Base-by-base conservation (phyloP, 2,797 vertebrate species). In the Cirrhinus mrigala region DNA sequence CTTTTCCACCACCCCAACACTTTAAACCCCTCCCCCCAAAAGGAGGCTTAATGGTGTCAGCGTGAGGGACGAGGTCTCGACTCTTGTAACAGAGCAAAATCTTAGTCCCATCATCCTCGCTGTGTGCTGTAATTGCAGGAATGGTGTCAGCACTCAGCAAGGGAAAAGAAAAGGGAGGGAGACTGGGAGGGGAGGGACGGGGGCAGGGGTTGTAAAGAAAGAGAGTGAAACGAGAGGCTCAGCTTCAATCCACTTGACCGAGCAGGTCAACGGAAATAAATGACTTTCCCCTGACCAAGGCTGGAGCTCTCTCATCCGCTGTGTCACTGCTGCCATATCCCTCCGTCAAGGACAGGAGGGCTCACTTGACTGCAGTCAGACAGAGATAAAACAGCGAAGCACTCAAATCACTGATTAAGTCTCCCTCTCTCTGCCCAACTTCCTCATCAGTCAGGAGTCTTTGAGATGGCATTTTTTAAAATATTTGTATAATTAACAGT, bases 201-300 rank as follows among this genome's bases (percentile, higher is more conserved):
- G 48, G 75, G 78, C 66, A 85, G 46, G 50, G 69, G 54, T 75
- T 50, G 62, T 73, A 68, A 62, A 84, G 83, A 74, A 84, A 92
- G 86, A 84, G 82, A 92, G 92, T 92, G 93, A 94, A 95, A 93
- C 92, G 93, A 93, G 93, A 92, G 92, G 91, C 94, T 96, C 93
- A 95, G 95, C 94, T 95, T 95, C 94, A 93, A 94, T 96, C 95
- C 95, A 95, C 93, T 96, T 96, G 95, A 96, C 96, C 92, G 94
- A 90, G 91, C 73, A 88, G 94, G 94, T 95, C 94, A 96, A 92
- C 92, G 92, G 94, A 96, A 97, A 96, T 95, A 96, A 97, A 96
- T 96, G 91, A 94, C 93, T 96, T 96, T 94, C 93, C 92, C 95
- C 94, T 92, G 92, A 95, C 94, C 88, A 91, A 89, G 91, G 89